A percentile compares a stretch with the other conserved stretches of the same genome.
phyloP scores from a whole-genome alignment of 1,140 invertebrate species.

The Drosophila pallidifrons region DNA sequence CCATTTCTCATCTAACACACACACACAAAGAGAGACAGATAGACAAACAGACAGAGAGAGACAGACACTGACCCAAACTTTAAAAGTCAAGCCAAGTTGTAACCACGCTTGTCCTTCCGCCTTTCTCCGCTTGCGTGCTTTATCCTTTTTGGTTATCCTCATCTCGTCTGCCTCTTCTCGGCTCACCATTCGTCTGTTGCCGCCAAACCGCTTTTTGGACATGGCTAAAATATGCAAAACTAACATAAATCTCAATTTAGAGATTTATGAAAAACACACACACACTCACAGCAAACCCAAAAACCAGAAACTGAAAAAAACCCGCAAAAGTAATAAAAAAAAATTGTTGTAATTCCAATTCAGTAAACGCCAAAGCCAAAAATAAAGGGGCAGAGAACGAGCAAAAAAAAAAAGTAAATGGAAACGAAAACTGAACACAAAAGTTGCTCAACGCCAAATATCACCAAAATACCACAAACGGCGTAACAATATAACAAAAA shows the following conservation, averaged over 20 bases:
- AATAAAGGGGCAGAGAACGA: conserved; percentile 19
- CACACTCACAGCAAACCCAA: conserved; percentile 2
- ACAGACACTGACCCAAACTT: conserved; percentile 37
- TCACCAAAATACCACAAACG: conserved; percentile 74
- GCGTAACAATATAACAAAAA: conserved; percentile 63
- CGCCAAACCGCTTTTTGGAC: conserved; percentile 72
- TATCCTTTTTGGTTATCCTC: not conserved
- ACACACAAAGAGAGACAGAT: conserved; percentile 2
- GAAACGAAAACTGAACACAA: conserved; percentile 52
- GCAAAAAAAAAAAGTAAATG: conserved; percentile 27
- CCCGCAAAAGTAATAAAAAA: conserved; percentile 77
- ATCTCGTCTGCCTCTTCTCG: not conserved
- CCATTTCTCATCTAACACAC: conserved; percentile 14
- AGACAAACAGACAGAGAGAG: conserved; percentile 3
- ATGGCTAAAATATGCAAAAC: conserved; percentile 84
- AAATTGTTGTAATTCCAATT: conserved; percentile 78
- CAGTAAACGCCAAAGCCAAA: conserved; percentile 42
- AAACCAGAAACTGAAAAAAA: conserved; percentile 47
- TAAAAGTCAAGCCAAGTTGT: conserved; percentile 55
- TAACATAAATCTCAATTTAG: conserved; percentile 83
- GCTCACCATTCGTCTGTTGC: conserved; percentile 32
- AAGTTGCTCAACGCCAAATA: conserved; percentile 71
- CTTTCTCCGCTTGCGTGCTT: conserved; percentile 20
- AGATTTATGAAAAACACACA: conserved; percentile 77
- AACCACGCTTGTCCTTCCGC: conserved; percentile 32